phyloP scores from a whole-genome alignment of 2,888 invertebrate genomes.

The Bugulina stolonifera region DNA sequence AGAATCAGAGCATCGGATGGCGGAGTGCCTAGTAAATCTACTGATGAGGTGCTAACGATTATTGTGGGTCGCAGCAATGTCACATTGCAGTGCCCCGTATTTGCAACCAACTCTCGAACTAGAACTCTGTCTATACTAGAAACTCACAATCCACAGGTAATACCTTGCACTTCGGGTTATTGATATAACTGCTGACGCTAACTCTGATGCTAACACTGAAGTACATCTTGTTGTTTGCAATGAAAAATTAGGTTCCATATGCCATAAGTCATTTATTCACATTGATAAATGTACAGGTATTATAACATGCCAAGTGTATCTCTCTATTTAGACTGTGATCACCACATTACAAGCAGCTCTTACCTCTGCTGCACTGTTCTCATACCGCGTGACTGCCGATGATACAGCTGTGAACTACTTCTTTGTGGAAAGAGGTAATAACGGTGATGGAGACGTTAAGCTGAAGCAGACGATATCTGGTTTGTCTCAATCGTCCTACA shows the following conservation, averaged over 20 bases:
- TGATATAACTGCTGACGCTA: too few relatives aligned
- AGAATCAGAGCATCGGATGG: constrained; percentile 11
- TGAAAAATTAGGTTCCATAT: too few relatives aligned
- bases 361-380: background rate
- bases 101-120: constrained; percentile 2
- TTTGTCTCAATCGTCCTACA: background rate
- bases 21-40: constrained; percentile 1
- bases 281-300: too few relatives aligned
- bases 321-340: background rate
- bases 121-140: constrained; percentile 19
- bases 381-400: background rate
- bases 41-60: constrained; percentile 11
- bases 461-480: constrained; percentile 19
- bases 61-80: background rate
- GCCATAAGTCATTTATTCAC: too few relatives aligned
- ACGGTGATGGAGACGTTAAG: constrained; percentile 6
- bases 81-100: constrained; percentile 6
- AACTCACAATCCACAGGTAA: constrained; percentile 23
- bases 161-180: too few relatives aligned
- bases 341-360: background rate
- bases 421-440: background rate
- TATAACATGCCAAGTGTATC: background rate
- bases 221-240: too few relatives aligned
- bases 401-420: background rate
- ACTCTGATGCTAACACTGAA: too few relatives aligned